Base-by-base conservation (phyloP, 2,888 invertebrate genomes). In the Andrena flavipes region DNA sequence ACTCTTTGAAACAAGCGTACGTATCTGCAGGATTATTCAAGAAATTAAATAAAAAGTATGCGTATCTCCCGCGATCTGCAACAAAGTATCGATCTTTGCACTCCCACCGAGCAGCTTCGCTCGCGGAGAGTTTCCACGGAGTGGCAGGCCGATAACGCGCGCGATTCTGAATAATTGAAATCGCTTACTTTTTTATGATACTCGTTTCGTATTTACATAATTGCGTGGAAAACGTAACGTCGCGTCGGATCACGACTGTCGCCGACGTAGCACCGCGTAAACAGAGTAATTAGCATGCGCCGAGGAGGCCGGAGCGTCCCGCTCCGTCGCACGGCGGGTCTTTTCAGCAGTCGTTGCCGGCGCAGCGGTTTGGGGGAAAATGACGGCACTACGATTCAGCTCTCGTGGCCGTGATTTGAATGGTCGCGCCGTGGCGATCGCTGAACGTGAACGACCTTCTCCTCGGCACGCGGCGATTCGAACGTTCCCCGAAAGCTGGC, bases 381-480 rank as follows among this genome's bases (percentile, higher is more conserved):
- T 13, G 4, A 48, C 30, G 13, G 54, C 35, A 51, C 48, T n/a
- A 20, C 29, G 29, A n/a, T 30, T 30, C 1, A 20, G 13, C 2
- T 16, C 20, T n/a, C 0, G 23, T 16, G 7, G 8, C 13, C 10
- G 56, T 16, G 67, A 59, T 67, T 67, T 51, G 42, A 56, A 56
- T 35, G 54, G 35, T 65, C 67, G 59, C 68, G 59, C 30, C 42
- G 67, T 48, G 20, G 20, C 56, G 56, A 23, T 3, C 33, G 48
- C 59, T 75, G 74, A 42, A 75, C 74, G 49, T 75, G 8, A 75
- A 75, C 69, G 74, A 75, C 60, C 74, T 75, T 75, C 68, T 35
- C 29, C 1, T 10, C 3, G 35, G 67, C 51, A 64, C n/a, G 2
- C 71, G 42, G 42, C 42, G 42, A 42, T 42, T 42, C 42, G 69